Conservation (phyloP, 2,113 vertebrate genomes). For the Thermophis baileyi region DNA sequence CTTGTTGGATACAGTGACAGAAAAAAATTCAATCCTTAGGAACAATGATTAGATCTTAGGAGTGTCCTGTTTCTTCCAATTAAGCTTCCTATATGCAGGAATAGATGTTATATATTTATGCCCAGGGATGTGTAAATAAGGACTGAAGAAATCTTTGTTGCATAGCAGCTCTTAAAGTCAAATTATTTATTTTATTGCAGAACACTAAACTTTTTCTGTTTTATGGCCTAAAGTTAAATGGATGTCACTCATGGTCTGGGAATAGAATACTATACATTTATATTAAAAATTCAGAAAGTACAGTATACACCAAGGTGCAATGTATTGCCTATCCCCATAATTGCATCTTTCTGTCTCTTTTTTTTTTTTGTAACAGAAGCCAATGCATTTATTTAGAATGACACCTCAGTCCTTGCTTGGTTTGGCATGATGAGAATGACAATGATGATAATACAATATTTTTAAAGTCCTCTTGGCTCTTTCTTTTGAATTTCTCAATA, state of each 20-base stretch:
- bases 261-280: conserved; percentile 71
- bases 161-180: conserved; percentile 67
- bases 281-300: conserved; percentile 76
- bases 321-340: conserved; percentile 76
- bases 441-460: not conserved
- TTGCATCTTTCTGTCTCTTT: conserved; percentile 69
- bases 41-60: not conserved
- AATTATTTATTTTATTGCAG: conserved; percentile 70
- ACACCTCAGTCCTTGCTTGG: conserved; percentile 73
- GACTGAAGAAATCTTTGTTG: conserved; percentile 65
- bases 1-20: not conserved
- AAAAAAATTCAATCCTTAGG: not conserved
- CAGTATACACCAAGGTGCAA: conserved; percentile 67
- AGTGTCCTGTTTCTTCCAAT: not conserved
- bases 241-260: conserved; percentile 63
- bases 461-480: conserved; percentile 49
- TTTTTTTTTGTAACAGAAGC: conserved; percentile 76
- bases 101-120: not conserved
- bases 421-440: conserved; percentile 68
- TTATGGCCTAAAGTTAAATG: conserved; percentile 65
- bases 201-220: conserved; percentile 59
- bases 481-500: conserved; percentile 61
- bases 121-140: conserved; percentile 59
- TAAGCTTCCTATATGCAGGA: not conserved
- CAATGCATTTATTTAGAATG: conserved; percentile 68